These are phyloP conservation scores for Anomalospiza imberbis DNA, from an alignment of 2,797 vertebrate genomes.

Conservation along the genomic window DNA sequence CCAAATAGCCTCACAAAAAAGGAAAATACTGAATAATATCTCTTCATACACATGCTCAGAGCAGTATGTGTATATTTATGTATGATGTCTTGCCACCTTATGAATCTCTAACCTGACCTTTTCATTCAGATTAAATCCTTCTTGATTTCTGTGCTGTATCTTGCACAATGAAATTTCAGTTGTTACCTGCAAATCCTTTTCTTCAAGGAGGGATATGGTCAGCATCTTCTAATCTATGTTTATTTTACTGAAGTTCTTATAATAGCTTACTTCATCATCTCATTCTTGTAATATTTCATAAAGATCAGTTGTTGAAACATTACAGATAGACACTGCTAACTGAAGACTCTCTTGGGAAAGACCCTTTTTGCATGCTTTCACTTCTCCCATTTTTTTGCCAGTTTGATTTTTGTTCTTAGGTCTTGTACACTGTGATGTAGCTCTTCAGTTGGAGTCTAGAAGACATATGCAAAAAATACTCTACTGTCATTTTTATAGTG, in stretches of 20 bases:
- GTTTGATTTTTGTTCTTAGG: conserved; percentile 79
- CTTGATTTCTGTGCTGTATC: neutral
- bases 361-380: conserved; percentile 38
- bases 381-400: conserved; percentile 66
- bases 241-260: neutral
- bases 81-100: neutral
- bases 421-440: conserved; percentile 81
- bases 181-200: neutral
- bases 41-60: neutral
- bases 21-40: neutral
- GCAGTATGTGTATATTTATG: neutral
- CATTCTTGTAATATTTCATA: conserved; percentile 86
- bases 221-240: neutral
- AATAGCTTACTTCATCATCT: conserved; percentile 78
- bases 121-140: neutral
- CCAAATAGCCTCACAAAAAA: neutral
- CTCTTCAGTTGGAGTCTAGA: conserved; percentile 83
- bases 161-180: neutral
- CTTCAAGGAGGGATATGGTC: neutral
- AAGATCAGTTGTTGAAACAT: conserved; percentile 88
- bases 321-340: conserved; percentile 90
- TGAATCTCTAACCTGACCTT: neutral
- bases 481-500: neutral
- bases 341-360: conserved; percentile 83
- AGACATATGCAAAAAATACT: neutral